Base-by-base conservation (phyloP, 2,113 vertebrate species). In the Peromyscus maniculatus region DNA sequence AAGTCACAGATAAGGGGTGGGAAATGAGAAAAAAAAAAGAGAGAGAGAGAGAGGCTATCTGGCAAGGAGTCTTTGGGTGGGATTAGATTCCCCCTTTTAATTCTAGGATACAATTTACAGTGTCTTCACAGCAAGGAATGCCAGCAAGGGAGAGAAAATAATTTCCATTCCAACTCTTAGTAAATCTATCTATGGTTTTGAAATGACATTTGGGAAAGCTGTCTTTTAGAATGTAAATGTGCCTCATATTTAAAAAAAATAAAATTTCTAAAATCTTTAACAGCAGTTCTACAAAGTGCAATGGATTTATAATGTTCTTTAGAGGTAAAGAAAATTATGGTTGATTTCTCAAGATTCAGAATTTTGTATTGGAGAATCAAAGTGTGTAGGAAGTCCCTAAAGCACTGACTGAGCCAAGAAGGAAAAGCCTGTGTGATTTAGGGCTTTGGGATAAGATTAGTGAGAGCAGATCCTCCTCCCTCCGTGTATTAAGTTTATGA, bases 161-260 rank as follows among this genome's bases (percentile, higher is more conserved):
- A 93, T 80, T 92, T 96, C 39, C 67, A 86, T 95, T 92, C 72
- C 66, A 95, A 88, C 88, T 97, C 26, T 89, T 87, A 78, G 88
- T 93, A 87, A 88, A 95, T 93, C 84, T 95, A 64, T 97, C 89
- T 96, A 31, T 43, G 39, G 15, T 67, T 97, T 96, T 91, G 46
- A 97, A 95, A 89, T 98, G 92, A 96, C 90, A 97, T 95, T 97
- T 97, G 94, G 59, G 67, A 93, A 93, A 95, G n/a, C 72, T 97
- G 55, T 46, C 87, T 93, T 96, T 93, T 88, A 92, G 93, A 72
- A 93, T 80, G 79, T 59, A 97, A 95, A 94, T 87, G 39, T 67
- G 57, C 86, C 96, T 92, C 62, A 83, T 49, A 88, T 22, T 7
- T 72, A 46, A 11, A 74, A 74, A 33, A 57, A 74, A 96, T 52